Evolutionary conservation across 2,888 invertebrate species (phyloP).

Genomic region (Nephrocerus scutellatus): DNA sequence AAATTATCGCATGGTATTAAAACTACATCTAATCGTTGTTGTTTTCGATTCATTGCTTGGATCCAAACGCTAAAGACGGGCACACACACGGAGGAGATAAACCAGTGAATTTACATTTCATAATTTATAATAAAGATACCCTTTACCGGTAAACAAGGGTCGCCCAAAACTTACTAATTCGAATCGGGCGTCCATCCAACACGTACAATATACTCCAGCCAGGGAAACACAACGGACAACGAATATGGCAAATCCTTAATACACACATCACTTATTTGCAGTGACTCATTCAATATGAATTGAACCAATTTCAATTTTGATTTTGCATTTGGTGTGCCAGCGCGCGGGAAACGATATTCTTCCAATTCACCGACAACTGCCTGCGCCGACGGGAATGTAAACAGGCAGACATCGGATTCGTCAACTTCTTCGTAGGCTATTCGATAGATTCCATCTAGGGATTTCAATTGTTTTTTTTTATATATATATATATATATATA

Average conservation of each 20-base stretch:
- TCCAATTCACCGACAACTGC: conserved; percentile 73
- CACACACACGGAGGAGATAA: too few relatives aligned
- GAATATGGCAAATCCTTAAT: conserved; percentile 70
- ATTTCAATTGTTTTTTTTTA: neutral
- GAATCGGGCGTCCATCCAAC: conserved; percentile 94
- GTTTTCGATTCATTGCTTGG: conserved; percentile 80
- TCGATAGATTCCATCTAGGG: conserved; percentile 71
- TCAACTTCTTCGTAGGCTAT: conserved; percentile 84
- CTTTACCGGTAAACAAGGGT: too few relatives aligned
- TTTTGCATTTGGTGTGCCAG: conserved; percentile 84
- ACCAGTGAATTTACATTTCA: too few relatives aligned
- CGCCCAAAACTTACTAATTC: conserved; percentile 78
- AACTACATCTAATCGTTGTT: conserved; percentile 76
- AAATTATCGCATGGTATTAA: conserved; percentile 77
- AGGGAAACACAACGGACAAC: conserved; percentile 75
- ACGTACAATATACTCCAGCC: conserved; percentile 92
- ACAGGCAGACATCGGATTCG: conserved; percentile 84
- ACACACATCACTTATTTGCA: conserved; percentile 68
- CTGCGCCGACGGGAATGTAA: conserved; percentile 79
- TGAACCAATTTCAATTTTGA: conserved; percentile 81
- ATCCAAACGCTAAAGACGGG: conserved; percentile 86
- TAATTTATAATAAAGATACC: too few relatives aligned
- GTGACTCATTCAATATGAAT: conserved; percentile 56
- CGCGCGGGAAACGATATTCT: conserved; percentile 78
- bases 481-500: neutral